Evolutionary conservation across 2,797 vertebrate genomes (phyloP).

Genomic region (Eupleurogrammus muticus): DNA sequence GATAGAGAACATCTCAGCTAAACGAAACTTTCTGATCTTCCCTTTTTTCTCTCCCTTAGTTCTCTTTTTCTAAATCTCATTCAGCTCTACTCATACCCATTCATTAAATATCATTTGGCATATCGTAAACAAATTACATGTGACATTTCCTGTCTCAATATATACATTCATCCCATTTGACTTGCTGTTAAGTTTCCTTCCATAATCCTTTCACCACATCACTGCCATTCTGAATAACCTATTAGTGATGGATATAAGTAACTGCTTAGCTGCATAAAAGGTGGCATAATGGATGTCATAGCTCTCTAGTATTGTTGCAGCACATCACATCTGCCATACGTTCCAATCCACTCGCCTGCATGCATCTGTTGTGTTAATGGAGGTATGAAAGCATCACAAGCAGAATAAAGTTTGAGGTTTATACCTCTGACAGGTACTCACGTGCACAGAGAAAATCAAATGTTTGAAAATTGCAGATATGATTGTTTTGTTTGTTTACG

Average conservation of each 20-base stretch:
- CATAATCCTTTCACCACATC: constrained; percentile 10
- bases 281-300: constrained; percentile 42
- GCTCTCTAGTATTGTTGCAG: constrained; percentile 46
- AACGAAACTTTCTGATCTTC: constrained; percentile 10
- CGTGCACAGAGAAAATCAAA: not conserved
- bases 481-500: not conserved
- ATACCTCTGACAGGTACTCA: not conserved
- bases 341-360: constrained; percentile 11
- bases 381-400: not conserved
- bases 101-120: constrained; percentile 1
- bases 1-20: constrained; percentile 37
- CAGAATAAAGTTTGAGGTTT: not conserved
- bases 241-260: constrained; percentile 37
- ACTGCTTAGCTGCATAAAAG: constrained; percentile 46
- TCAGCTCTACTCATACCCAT: not conserved
- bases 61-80: constrained; percentile 8
- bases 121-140: constrained; percentile 8
- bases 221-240: constrained; percentile 18
- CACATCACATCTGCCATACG: constrained; percentile 42
- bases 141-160: not conserved
- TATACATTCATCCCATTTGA: constrained; percentile 6
- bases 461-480: not conserved
- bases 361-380: constrained; percentile 14
- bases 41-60: constrained; percentile 1
- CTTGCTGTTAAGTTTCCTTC: constrained; percentile 14